Evolutionary conservation across 2,888 invertebrate species (phyloP).

Genomic region (Agriotes lineatus): DNA sequence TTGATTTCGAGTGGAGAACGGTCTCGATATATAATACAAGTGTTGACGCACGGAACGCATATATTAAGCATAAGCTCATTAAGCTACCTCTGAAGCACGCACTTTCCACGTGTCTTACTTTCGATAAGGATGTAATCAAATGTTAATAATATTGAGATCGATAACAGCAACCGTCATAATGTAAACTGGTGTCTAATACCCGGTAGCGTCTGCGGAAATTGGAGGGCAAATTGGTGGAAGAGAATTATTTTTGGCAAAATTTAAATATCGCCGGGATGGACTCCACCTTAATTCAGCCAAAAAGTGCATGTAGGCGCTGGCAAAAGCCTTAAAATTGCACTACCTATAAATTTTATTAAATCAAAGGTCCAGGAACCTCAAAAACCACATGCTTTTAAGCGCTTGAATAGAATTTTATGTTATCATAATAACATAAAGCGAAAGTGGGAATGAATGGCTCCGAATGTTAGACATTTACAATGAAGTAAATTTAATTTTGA

Average conservation of each 20-base stretch:
- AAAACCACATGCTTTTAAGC: too few relatives aligned
- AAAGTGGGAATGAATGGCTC: too few relatives aligned
- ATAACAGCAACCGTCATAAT: conserved; percentile 36
- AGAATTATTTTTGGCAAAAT: conserved; percentile 15
- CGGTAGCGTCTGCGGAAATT: conserved; percentile 52
- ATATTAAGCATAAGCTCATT: conserved; percentile 40
- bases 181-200: conserved; percentile 17
- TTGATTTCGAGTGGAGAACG: conserved; percentile 1
- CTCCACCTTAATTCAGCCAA: not conserved
- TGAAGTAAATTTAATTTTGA: conserved; percentile 17
- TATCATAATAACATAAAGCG: too few relatives aligned
- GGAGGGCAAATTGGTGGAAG: conserved; percentile 64
- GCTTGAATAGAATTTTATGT: too few relatives aligned
- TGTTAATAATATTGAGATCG: conserved; percentile 48
- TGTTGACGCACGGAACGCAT: conserved; percentile 35
- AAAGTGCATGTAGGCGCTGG: too few relatives aligned
- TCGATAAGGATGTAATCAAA: conserved; percentile 47
- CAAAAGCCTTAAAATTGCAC: too few relatives aligned
- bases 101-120: conserved; percentile 41
- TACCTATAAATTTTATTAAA: too few relatives aligned
- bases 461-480: not conserved
- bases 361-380: not conserved
- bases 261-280: not conserved
- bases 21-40: conserved; percentile 30
- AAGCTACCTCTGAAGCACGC: conserved; percentile 36